Conservation (phyloP, 2,888 invertebrate species). For the Agrotis clavis region DNA sequence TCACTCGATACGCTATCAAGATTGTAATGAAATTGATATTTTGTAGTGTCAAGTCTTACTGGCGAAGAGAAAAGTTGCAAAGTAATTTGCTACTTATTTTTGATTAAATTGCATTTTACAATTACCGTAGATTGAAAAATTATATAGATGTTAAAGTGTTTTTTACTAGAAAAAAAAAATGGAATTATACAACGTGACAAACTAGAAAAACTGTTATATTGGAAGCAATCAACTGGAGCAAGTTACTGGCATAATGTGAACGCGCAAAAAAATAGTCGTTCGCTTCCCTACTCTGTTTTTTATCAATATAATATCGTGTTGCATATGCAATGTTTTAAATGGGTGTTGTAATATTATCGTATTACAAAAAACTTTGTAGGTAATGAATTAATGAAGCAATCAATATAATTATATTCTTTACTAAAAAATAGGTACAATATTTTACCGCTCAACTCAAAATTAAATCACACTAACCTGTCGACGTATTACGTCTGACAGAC, state of each 20-base stretch:
- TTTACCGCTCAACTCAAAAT: no score
- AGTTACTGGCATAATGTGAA: slow-evolving; percentile 38
- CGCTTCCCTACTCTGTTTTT: slow-evolving; percentile 41
- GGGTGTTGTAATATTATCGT: background rate
- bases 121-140: slow-evolving; percentile 32
- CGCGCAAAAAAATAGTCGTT: slow-evolving; percentile 43
- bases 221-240: slow-evolving; percentile 48
- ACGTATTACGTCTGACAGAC: background rate
- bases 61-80: slow-evolving; percentile 17
- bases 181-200: slow-evolving; percentile 26
- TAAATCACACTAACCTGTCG: background rate
- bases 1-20: slow-evolving; percentile 30
- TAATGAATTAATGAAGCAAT: background rate
- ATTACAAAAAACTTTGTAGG: background rate
- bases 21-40: slow-evolving; percentile 47
- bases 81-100: slow-evolving; percentile 17
- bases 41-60: slow-evolving; percentile 12
- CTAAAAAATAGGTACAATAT: background rate
- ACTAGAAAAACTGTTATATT: slow-evolving; percentile 11
- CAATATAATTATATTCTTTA: background rate
- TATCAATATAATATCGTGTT: slow-evolving; percentile 18
- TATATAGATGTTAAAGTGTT: background rate
- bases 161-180: slow-evolving; percentile 15
- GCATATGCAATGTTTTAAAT: slow-evolving; percentile 18
- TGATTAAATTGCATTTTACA: slow-evolving; percentile 19